Base-by-base conservation (phyloP, 2,113 vertebrate species). In the Patagioenas fasciata region DNA sequence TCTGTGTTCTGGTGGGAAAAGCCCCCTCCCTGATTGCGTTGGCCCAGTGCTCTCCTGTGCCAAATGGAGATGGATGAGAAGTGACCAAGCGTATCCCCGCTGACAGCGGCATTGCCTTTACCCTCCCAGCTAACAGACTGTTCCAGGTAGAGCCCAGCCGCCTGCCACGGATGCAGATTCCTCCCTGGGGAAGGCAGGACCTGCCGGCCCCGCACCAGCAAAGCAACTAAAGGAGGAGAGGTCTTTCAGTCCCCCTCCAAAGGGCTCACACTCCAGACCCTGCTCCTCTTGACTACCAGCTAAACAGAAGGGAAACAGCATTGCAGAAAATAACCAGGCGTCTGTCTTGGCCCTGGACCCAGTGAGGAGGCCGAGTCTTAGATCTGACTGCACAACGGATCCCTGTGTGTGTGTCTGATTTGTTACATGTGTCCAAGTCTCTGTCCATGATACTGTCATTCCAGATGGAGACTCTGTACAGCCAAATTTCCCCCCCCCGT, bases 211-310 rank as follows among this genome's bases (percentile, higher is more conserved):
- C 7, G 36, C 91, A 95, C 95, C 96, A 96, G 93, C 92, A 95
- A 96, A 96, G 70, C 80, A 78, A 93, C 88, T 64, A 77, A 88
- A 85, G 80, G 80, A 89, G 91, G 85, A 91, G 88, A 61, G 62
- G 73, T 75, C 71, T 70, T 60, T 72, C 69, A 29, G 60, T 64
- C 53, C 70, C 90, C 91, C 61, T 92, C 90, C 81, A 79, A 96
- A 96, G 95, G 96, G 96, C 96, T 97, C 92, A 92, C 95, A 92
- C 96, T 93, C 92, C 95, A 96, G 93, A 93, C 92, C 92, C 92
- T 81, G 85, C 80, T 89, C 90, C 83, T 95, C 95, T 83, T 88
- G 90, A 96, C 82, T 88, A 96, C 93, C 95, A 95, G 95, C 96
- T 80, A 64, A 91, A 88, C 65, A 65, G 95, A 95, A 93, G 88